These are phyloP conservation scores for Athrips mouffetella DNA, from an alignment of 2,888 invertebrate genomes.

Conservation along the genomic window DNA sequence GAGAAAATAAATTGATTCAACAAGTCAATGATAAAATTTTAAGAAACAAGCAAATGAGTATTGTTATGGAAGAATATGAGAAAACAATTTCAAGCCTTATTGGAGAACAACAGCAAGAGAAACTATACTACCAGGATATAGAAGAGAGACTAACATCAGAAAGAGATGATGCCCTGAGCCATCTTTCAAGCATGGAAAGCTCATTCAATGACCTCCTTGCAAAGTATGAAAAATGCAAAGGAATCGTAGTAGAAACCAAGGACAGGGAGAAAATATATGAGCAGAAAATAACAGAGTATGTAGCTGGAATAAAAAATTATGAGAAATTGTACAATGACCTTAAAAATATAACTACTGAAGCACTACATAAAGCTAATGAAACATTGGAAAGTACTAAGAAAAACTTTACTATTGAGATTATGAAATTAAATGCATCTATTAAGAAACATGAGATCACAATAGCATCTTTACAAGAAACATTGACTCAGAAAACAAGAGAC, in stretches of 20 bases:
- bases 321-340: slow-evolving; percentile 90
- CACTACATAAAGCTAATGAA: slow-evolving; percentile 84
- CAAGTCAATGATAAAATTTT: slow-evolving; percentile 58
- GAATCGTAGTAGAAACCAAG: slow-evolving; percentile 69
- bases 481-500: slow-evolving; percentile 92
- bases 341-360: slow-evolving; percentile 90
- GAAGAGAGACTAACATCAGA: slow-evolving; percentile 71
- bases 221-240: slow-evolving; percentile 82
- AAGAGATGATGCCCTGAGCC: slow-evolving; percentile 78
- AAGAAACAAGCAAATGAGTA: slow-evolving; percentile 76
- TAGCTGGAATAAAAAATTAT: slow-evolving; percentile 83
- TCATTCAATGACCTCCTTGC: slow-evolving; percentile 81
- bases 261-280: slow-evolving; percentile 82
- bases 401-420: slow-evolving; percentile 86
- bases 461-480: slow-evolving; percentile 87
- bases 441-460: slow-evolving; percentile 93
- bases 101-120: slow-evolving; percentile 83
- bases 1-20: slow-evolving; percentile 52
- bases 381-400: slow-evolving; percentile 87
- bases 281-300: slow-evolving; percentile 82
- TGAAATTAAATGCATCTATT: slow-evolving; percentile 89
- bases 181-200: slow-evolving; percentile 79
- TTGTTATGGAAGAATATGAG: slow-evolving; percentile 87
- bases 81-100: slow-evolving; percentile 86
- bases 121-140: slow-evolving; percentile 66